Percentiles rank a stretch among this genome's conserved stretches.
These are phyloP conservation scores for Ophraella communa DNA, from an alignment of 2,888 invertebrate genomes.

Conservation along the genomic window DNA sequence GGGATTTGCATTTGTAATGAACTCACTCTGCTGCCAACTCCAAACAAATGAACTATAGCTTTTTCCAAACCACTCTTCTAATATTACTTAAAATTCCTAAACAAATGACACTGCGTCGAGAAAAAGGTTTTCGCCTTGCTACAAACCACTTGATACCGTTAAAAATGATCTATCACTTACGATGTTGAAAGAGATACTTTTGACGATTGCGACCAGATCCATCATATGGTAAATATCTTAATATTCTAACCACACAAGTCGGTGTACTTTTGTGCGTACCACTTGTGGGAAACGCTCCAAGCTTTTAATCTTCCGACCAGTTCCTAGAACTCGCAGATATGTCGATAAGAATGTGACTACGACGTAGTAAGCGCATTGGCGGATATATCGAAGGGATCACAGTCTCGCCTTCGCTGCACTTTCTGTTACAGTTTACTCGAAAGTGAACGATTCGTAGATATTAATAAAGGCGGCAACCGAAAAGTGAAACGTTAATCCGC, in stretches of 20 bases:
- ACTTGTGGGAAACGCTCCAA: conserved; percentile 19
- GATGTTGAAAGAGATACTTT: neutral
- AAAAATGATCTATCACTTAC: conserved; percentile 6
- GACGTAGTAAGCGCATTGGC: neutral
- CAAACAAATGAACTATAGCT: too few relatives aligned
- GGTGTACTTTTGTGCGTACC: conserved; percentile 17
- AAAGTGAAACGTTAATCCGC: neutral
- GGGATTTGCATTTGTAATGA: too few relatives aligned
- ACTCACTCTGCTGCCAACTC: too few relatives aligned
- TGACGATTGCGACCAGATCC: conserved; percentile 24
- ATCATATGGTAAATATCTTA: conserved; percentile 34
- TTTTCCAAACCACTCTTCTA: too few relatives aligned
- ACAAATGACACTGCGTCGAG: too few relatives aligned
- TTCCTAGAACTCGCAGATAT: conserved; percentile 18
- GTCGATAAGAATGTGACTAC: conserved; percentile 5
- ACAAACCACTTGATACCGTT: too few relatives aligned
- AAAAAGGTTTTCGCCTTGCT: too few relatives aligned
- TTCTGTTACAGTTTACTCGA: neutral
- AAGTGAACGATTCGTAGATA: neutral
- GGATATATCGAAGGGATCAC: neutral
- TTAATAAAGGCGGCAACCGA: neutral
- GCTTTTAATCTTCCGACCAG: conserved; percentile 19
- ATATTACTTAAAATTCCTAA: too few relatives aligned
- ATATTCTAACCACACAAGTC: conserved; percentile 33
- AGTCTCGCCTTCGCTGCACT: neutral